Evolutionary conservation across 2,888 invertebrate species (phyloP).

Genomic region (Acleris laterana): DNA sequence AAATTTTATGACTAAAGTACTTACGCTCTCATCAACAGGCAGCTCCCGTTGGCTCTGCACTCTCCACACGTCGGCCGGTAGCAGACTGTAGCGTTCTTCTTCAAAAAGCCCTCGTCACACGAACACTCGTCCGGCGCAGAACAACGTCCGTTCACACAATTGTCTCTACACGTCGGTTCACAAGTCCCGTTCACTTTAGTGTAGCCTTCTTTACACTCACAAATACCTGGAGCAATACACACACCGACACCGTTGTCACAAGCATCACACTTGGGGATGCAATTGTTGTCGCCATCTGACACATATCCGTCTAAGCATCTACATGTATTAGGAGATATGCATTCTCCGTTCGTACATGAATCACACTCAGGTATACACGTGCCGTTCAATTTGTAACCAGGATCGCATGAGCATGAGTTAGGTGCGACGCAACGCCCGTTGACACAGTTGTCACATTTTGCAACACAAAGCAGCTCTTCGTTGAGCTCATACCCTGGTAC

Average conservation of each 20-base stretch:
- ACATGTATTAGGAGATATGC: slow-evolving; percentile 53
- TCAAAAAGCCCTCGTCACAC: slow-evolving; percentile 46
- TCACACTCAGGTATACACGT: slow-evolving; percentile 32
- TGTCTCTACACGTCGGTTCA: slow-evolving; percentile 49
- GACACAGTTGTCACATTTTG: slow-evolving; percentile 41
- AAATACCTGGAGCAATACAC: slow-evolving; percentile 85
- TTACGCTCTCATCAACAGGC: slow-evolving; percentile 10
- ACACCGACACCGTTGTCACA: slow-evolving; percentile 70
- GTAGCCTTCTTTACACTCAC: slow-evolving; percentile 84
- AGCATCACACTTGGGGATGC: slow-evolving; percentile 48
- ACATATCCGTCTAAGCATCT: slow-evolving; percentile 17
- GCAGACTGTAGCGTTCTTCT: slow-evolving; percentile 38
- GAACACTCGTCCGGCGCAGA: slow-evolving; percentile 44
- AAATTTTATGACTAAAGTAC: neutral
- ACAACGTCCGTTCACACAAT: slow-evolving; percentile 54
- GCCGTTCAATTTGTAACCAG: slow-evolving; percentile 21
- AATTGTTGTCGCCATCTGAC: slow-evolving; percentile 28
- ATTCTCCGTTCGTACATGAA: slow-evolving; percentile 10
- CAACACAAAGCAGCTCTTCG: slow-evolving; percentile 45
- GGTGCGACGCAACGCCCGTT: slow-evolving; percentile 23
- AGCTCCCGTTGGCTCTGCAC: slow-evolving; percentile 16
- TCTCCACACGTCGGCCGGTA: neutral
- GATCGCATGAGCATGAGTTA: slow-evolving; percentile 15
- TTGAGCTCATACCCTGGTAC: slow-evolving; percentile 49
- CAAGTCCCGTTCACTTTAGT: slow-evolving; percentile 52